phyloP scores from a whole-genome alignment of 2,113 vertebrate genomes.

The Petrocephalus zakoni region DNA sequence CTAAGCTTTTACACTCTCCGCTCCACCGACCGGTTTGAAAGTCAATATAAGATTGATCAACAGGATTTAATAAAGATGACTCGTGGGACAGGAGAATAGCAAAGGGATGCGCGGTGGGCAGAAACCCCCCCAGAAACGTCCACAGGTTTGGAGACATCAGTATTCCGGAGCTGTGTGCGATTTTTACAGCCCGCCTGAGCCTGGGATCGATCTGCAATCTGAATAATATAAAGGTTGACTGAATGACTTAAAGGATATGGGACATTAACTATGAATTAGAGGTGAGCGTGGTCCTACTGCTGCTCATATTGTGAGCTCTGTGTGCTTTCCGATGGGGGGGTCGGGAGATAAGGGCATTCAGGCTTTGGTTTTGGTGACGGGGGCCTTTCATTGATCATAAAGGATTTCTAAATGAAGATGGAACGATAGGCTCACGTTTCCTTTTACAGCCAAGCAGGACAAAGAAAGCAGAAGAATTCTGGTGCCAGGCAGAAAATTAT shows the following conservation, averaged over 20 bases:
- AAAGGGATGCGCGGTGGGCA: neutral
- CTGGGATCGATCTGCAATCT: slow-evolving; percentile 5
- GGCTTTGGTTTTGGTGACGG: neutral
- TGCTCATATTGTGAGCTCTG: neutral
- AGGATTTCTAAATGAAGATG: slow-evolving; percentile 15
- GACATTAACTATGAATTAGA: slow-evolving; percentile 18
- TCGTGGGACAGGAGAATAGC: neutral
- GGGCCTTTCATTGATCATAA: slow-evolving; percentile 9
- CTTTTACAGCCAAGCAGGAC: neutral
- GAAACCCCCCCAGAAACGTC: neutral
- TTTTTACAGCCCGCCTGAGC: slow-evolving; percentile 14
- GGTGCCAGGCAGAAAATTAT: neutral
- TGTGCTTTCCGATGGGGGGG: neutral
- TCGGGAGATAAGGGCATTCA: slow-evolving; percentile 8
- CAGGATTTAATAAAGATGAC: neutral
- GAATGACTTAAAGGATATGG: slow-evolving; percentile 1
- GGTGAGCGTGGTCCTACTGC: neutral
- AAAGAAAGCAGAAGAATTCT: slow-evolving; percentile 1
- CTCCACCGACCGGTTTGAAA: neutral
- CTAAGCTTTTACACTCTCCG: neutral
- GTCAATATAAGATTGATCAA: neutral
- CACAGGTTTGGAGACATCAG: neutral
- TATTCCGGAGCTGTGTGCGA: neutral
- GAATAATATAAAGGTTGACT: slow-evolving; percentile 3
- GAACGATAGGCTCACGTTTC: slow-evolving; percentile 4